A percentile compares a stretch with the other conserved stretches of the same genome.
Evolutionary conservation across 1,140 invertebrate species (phyloP).

Genomic region (Bombus pascuorum): DNA sequence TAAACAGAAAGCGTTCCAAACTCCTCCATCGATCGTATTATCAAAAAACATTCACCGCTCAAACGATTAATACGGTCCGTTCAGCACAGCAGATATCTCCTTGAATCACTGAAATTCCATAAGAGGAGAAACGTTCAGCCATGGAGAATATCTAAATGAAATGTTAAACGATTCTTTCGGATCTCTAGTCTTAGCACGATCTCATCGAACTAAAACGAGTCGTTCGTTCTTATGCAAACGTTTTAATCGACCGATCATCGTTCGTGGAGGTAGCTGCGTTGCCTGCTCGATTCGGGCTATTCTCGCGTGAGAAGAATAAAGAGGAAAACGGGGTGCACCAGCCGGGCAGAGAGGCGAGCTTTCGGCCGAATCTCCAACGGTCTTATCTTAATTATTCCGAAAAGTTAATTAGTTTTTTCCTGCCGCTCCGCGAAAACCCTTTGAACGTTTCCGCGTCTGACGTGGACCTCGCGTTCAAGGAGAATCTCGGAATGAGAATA

Average conservation of each 20-base stretch:
- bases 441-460: slow-evolving; percentile 72
- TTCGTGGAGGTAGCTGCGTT: slow-evolving; percentile 32
- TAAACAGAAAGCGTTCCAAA: too few species aligned
- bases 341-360: slow-evolving; percentile 54
- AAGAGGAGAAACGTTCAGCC: background rate
- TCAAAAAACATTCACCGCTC: background rate
- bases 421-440: slow-evolving; percentile 62
- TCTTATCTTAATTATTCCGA: slow-evolving; percentile 79
- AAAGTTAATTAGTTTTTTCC: slow-evolving; percentile 80
- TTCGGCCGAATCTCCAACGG: slow-evolving; percentile 71
- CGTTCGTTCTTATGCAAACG: slow-evolving; percentile 64
- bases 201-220: slow-evolving; percentile 25
- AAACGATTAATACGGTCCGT: background rate
- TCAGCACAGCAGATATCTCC: background rate
- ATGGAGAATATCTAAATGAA: background rate
- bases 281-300: slow-evolving; percentile 34
- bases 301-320: slow-evolving; percentile 50
- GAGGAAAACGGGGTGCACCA: background rate
- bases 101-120: background rate
- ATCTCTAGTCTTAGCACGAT: background rate
- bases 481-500: slow-evolving; percentile 71
- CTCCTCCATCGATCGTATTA: background rate
- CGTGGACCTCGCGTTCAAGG: slow-evolving; percentile 68
- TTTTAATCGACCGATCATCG: slow-evolving; percentile 74
- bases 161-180: slow-evolving; percentile 3